Base-by-base conservation (phyloP, 2,113 vertebrate genomes). In the Chlamydotis undulata region DNA sequence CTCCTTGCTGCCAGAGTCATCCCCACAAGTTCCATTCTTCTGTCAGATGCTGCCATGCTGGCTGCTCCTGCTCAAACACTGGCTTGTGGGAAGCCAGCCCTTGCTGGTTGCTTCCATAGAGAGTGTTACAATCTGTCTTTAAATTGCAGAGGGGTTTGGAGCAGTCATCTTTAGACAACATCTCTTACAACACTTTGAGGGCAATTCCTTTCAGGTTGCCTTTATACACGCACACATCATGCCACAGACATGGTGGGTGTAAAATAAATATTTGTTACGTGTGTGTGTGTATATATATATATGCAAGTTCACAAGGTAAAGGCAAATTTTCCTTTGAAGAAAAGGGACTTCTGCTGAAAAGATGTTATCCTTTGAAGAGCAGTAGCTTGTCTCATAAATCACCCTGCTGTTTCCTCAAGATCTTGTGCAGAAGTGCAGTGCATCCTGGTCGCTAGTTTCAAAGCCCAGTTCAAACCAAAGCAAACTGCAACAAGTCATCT, bases 361-460 rank as follows among this genome's bases (percentile, higher is more conserved):
- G 69, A 83, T 90, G 88, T 80, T 89, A 69, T 60, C 31, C 86
- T 97, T 96, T 93, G 79, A 93, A 94, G 89, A 70, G 37, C 26
- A 41, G 47, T 63, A 68, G 37, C 57, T 82, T 79, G 35, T 84
- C 47, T 96, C 52, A 35, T 94, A 76, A 87, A 94, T 96, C 94
- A 83, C 47, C 43, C 81, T 79, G 63, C 43, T 67, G 33, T 91
- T 93, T 93, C 92, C 74, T 89, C 57, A 71, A 88, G 90, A 60
- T 77, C 63, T 83, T 65, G 14, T 59, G 43, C 45, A 71, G 94
- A 94, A 97, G 56, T 31, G 18, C 59, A 35, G 77, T 79, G 33
- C 41, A 53, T 76, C n/a, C 37, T 85, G 53, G 75, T 69, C 73
- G 78, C 13, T 59, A 5, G 17, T 87, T 95, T 95, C 89, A 94